Conservation (phyloP, 1,140 invertebrate genomes). For the Temnothorax curvispinosus region DNA sequence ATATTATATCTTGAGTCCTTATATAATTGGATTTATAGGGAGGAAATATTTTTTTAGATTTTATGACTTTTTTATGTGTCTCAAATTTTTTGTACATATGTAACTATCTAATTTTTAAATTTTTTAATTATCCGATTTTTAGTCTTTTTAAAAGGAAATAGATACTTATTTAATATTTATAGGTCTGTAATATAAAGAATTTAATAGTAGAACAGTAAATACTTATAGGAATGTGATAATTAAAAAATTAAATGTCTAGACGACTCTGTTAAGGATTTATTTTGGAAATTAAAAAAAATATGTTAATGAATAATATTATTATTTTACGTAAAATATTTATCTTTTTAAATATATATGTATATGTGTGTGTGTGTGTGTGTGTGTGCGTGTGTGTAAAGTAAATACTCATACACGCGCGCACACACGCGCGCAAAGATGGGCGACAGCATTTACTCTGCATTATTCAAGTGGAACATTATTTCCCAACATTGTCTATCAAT, state of each 20-base stretch:
- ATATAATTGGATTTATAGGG: neutral
- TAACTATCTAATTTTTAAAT: neutral
- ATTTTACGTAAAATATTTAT: neutral
- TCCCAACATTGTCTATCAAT: slow-evolving; percentile 48
- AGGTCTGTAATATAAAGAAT: neutral
- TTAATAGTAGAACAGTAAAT: neutral
- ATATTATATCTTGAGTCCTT: neutral
- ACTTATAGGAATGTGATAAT: neutral
- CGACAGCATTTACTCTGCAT: neutral
- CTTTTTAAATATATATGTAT: neutral
- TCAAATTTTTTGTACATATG: too few relatives aligned
- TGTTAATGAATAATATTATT: neutral
- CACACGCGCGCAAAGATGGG: too few relatives aligned
- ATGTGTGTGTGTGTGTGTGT: too few relatives aligned
- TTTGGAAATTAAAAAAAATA: neutral
- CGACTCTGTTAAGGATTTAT: neutral
- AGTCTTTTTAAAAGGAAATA: neutral
- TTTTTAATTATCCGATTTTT: neutral
- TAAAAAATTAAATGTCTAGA: neutral
- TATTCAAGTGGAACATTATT: slow-evolving; percentile 12
- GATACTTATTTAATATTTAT: neutral
- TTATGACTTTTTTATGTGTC: neutral
- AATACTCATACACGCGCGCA: neutral
- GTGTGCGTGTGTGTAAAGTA: neutral
- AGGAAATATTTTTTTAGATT: neutral